Conservation (phyloP, 2,797 vertebrate genomes). For the Potorous gilbertii region DNA sequence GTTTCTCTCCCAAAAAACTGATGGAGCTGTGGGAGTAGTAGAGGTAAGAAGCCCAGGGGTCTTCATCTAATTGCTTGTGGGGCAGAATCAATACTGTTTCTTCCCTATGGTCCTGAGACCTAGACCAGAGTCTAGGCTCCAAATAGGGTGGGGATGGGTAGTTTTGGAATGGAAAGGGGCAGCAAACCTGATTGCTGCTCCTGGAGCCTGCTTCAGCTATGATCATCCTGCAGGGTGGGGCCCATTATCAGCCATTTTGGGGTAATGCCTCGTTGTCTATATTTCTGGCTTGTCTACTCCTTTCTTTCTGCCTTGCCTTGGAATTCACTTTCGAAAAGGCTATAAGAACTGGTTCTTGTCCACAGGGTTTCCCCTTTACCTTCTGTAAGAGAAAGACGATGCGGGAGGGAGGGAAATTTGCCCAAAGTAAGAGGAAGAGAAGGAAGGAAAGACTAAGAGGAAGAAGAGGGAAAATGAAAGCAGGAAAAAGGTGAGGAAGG, state of each 20-base stretch:
- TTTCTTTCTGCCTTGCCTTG: conserved; percentile 51
- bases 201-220: not conserved
- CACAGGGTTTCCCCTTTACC: not conserved
- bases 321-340: conserved; percentile 64
- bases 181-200: not conserved
- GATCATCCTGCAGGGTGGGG: not conserved
- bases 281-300: not conserved
- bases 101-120: not conserved
- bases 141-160: not conserved
- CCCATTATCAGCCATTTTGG: fast-evolving
- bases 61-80: not conserved
- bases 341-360: not conserved
- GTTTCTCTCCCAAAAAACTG: not conserved
- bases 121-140: not conserved
- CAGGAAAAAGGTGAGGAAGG: not conserved
- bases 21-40: not conserved
- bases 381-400: not conserved
- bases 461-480: not conserved
- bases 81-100: not conserved
- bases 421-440: not conserved
- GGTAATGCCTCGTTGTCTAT: not conserved
- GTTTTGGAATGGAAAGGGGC: not conserved
- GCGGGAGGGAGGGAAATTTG: not conserved
- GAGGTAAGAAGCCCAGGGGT: not conserved
- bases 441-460: not conserved